phyloP scores from a whole-genome alignment of 2,888 invertebrate species.

The Mythimna pallens region DNA sequence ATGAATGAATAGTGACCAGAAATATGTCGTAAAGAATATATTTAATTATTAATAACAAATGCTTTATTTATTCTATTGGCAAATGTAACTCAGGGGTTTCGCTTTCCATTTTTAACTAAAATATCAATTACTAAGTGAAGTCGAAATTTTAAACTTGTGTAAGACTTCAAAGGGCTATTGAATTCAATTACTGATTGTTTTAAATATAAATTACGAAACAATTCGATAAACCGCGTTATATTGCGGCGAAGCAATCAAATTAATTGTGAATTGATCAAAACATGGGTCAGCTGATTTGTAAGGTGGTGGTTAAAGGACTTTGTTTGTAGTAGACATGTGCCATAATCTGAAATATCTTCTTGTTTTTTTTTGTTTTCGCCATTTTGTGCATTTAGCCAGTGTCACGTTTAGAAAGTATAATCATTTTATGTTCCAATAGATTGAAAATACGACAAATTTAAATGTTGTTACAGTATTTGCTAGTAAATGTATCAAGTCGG shows the following conservation, averaged over 20 bases:
- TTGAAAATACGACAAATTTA: too few species aligned
- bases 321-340: neutral
- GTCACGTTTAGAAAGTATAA: too few species aligned
- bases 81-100: neutral
- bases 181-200: constrained; percentile 42
- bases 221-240: constrained; percentile 1
- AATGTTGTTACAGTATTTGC: too few species aligned
- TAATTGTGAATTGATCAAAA: constrained; percentile 17
- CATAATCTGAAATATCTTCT: neutral
- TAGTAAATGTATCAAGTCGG: too few species aligned
- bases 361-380: too few species aligned
- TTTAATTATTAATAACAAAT: neutral
- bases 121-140: constrained; percentile 15
- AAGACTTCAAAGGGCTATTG: constrained; percentile 32
- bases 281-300: neutral
- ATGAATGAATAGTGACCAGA: too few species aligned
- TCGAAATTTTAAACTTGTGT: constrained; percentile 18
- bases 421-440: too few species aligned
- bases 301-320: neutral
- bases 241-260: constrained; percentile 18
- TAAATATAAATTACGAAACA: constrained; percentile 34
- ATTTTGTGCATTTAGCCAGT: too few species aligned
- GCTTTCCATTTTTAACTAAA: neutral
- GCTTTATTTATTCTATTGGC: neutral
- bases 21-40: too few species aligned